A percentile compares a stretch with the other conserved stretches of the same genome.
Conservation (phyloP, 2,113 vertebrate species). For the Todiramphus chloris region DNA sequence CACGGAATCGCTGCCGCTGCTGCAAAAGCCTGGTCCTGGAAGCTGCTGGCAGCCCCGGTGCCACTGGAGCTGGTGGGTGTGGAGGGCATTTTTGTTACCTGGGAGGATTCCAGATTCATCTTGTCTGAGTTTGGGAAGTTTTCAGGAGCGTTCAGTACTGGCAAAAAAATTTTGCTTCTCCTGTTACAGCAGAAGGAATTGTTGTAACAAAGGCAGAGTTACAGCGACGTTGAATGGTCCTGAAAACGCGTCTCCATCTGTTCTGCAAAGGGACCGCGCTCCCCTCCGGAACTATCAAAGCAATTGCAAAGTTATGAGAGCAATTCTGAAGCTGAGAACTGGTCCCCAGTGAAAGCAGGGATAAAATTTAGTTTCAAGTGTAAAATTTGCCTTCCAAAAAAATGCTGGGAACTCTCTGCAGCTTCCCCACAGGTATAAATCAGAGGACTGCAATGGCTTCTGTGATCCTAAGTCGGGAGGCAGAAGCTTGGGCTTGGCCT, state of each 20-base stretch:
- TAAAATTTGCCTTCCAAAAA: not conserved
- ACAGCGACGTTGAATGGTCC: not conserved
- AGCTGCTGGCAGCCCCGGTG: not conserved
- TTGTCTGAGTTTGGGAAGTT: not conserved
- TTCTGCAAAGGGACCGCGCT: not conserved
- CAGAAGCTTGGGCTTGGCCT: not conserved
- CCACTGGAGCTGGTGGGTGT: not conserved
- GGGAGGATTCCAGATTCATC: not conserved
- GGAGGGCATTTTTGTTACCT: not conserved
- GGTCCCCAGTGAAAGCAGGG: not conserved
- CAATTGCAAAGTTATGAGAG: slow-evolving; percentile 24
- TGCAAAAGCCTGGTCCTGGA: not conserved
- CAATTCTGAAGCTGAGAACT: slow-evolving; percentile 1
- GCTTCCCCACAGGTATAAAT: not conserved
- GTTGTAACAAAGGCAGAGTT: not conserved
- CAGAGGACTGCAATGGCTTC: not conserved
- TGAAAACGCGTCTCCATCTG: slow-evolving; percentile 43
- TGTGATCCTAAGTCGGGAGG: rapidly evolving
- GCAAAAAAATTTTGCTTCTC: not conserved
- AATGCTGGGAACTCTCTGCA: not conserved
- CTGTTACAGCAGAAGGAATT: not conserved
- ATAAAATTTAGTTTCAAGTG: not conserved
- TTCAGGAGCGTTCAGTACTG: not conserved
- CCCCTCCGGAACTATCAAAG: slow-evolving; percentile 2
- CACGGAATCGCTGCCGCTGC: not conserved